Evolutionary conservation across 2,888 invertebrate genomes (phyloP), one percentile per base, ranked within the genome.

Genomic region (Drosophila kambysellisi): DNA sequence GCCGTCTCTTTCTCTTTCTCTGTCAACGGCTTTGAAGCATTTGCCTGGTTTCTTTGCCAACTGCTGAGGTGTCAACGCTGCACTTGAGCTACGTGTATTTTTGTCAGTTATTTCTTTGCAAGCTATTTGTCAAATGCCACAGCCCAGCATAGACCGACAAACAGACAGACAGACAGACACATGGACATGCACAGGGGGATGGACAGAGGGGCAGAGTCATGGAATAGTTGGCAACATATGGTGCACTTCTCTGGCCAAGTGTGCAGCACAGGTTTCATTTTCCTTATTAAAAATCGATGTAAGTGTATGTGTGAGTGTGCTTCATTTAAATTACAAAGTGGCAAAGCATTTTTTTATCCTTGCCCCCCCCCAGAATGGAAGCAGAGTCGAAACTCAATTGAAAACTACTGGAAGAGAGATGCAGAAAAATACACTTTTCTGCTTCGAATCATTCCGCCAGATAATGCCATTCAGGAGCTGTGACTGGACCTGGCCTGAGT

Each of bases 261-360:
- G 70, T 57, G 77, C 81, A 67, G 68, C 77, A 66, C 74, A 83
- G 83, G 83, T 88, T 46, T 83, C 83, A 81, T 88, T 84, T 88
- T 74, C 66, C 78, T 76, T 83, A 80, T 83, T 76, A 85, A 78
- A 74, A 81, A 58, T 51, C 50, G 25, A 30, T 52, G 43, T 60
- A 52, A 39, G 52, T 57, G 9, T 50, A 5, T 51, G 57, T 53
- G 37, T 30, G 41, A 54, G 52, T 70, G 51, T 68, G 48, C 35
- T 79, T 74, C 64, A 87, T 84, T 87, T 82, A 74, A 80, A 88
- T 80, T 80, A 74, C 69, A 65, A 46, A 46, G 52, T 25, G 56
- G 12, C 37, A 59, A 62, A 62, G 69, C 50, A 58, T 52, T 71
- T 78, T 70, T 70, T 53, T 67, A 75, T 69, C 70, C 69, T 64